Evolutionary conservation across 2,113 vertebrate genomes (phyloP).

Genomic region (Lophotis ruficrista): DNA sequence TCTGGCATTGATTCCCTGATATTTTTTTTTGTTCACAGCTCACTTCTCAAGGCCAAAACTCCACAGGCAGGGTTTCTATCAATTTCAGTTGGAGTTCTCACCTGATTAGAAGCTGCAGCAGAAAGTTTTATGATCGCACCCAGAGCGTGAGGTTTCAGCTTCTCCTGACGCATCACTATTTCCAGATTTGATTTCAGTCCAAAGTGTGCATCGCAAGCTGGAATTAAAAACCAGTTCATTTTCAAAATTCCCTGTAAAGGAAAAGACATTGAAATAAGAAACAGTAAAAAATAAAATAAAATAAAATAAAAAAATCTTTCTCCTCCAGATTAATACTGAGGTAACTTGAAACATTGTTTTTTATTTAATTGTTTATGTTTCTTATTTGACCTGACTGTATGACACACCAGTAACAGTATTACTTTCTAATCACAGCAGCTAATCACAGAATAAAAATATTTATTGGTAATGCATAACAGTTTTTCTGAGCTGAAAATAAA

Average conservation of each 20-base stretch:
- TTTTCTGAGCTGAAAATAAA: constrained; percentile 15
- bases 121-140: neutral
- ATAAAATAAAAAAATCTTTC: neutral
- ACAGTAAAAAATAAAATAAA: neutral
- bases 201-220: neutral
- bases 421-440: neutral
- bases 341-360: neutral
- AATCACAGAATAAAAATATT: neutral
- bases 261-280: neutral
- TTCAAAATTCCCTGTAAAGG: neutral
- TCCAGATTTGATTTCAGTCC: neutral
- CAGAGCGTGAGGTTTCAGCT: neutral
- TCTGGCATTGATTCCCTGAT: neutral
- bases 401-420: neutral
- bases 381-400: neutral
- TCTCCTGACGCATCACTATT: neutral
- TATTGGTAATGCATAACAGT: neutral
- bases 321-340: neutral
- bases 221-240: neutral
- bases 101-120: constrained; percentile 8
- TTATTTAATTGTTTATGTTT: neutral
- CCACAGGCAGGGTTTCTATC: neutral
- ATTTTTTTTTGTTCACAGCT: neutral
- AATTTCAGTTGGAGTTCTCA: neutral
- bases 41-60: neutral